phyloP scores from a whole-genome alignment of 2,113 vertebrate genomes.

The Gobius niger region DNA sequence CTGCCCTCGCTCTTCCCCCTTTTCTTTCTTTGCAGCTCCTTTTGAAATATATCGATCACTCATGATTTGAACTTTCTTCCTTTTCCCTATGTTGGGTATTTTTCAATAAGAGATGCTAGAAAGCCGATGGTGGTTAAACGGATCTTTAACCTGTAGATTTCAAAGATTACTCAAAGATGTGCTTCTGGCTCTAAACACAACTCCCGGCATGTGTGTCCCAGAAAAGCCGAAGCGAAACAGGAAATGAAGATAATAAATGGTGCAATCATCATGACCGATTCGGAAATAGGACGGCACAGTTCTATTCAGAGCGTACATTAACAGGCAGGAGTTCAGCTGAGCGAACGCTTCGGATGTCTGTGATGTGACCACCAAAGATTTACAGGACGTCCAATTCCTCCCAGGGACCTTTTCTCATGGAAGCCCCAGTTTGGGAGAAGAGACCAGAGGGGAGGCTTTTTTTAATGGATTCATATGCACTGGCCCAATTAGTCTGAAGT shows the following conservation, averaged over 20 bases:
- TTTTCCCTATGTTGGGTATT: neutral
- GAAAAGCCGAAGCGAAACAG: neutral
- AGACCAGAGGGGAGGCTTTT: slow-evolving; percentile 71
- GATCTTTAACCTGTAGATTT: no score
- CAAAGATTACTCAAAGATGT: no score
- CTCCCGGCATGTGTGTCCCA: neutral
- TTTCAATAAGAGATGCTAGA: slow-evolving; percentile 15
- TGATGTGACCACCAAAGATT: slow-evolving; percentile 31
- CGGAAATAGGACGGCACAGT: slow-evolving; percentile 11
- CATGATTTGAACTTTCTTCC: slow-evolving; percentile 27
- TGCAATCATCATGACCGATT: slow-evolving; percentile 5
- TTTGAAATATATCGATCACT: slow-evolving; percentile 40
- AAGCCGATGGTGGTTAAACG: no score
- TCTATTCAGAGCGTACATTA: slow-evolving; percentile 24
- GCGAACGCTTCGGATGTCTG: slow-evolving; percentile 22
- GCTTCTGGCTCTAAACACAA: no score
- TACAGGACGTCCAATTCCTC: slow-evolving; percentile 57
- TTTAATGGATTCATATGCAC: slow-evolving; percentile 80
- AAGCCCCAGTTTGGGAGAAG: slow-evolving; percentile 71
- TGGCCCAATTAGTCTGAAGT: slow-evolving; percentile 80
- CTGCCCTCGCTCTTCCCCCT: slow-evolving; percentile 1
- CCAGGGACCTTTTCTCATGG: slow-evolving; percentile 50
- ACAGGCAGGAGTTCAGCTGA: slow-evolving; percentile 3
- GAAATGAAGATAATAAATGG: neutral
- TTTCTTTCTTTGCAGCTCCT: slow-evolving; percentile 21